A percentile compares a stretch with the other conserved stretches of the same genome.
Evolutionary conservation across 2,113 vertebrate species (phyloP).

Genomic region (Xenopus borealis): DNA sequence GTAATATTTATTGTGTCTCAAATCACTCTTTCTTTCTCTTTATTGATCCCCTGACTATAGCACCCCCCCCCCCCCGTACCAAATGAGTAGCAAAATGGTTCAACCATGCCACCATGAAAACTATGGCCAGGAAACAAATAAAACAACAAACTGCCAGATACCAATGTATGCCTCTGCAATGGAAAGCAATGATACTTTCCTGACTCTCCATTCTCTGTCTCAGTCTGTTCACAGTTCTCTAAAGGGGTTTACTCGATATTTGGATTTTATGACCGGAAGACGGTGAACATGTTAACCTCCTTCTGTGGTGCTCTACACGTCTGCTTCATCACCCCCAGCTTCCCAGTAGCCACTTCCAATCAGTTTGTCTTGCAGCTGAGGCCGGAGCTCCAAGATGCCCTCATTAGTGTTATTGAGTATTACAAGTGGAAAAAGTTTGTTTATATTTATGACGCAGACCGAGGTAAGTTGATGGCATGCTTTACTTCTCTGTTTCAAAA

Average conservation of each 20-base stretch:
- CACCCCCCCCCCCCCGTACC: no score
- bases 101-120: no score
- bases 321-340: slow-evolving; percentile 95
- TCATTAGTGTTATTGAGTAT: slow-evolving; percentile 91
- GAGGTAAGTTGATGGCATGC: slow-evolving; percentile 68
- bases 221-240: slow-evolving; percentile 98
- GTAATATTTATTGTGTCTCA: no score
- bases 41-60: no score
- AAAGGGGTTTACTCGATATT: slow-evolving; percentile 98
- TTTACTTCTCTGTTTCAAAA: no score
- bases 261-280: slow-evolving; percentile 94
- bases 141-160: no score
- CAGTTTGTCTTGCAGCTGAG: slow-evolving; percentile 97
- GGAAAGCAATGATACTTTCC: no score
- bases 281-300: slow-evolving; percentile 97
- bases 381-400: slow-evolving; percentile 91
- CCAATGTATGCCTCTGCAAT: no score
- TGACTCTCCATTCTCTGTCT: slow-evolving; percentile 10
- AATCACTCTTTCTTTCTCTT: no score
- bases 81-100: no score
- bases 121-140: no score
- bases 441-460: slow-evolving; percentile 96
- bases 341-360: slow-evolving; percentile 92
- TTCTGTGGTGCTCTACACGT: slow-evolving; percentile 97
- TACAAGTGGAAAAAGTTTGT: slow-evolving; percentile 96